Conservation (phyloP, 37 sponge, comb jelly and placozoan species). For the Oopsacas minuta region DNA sequence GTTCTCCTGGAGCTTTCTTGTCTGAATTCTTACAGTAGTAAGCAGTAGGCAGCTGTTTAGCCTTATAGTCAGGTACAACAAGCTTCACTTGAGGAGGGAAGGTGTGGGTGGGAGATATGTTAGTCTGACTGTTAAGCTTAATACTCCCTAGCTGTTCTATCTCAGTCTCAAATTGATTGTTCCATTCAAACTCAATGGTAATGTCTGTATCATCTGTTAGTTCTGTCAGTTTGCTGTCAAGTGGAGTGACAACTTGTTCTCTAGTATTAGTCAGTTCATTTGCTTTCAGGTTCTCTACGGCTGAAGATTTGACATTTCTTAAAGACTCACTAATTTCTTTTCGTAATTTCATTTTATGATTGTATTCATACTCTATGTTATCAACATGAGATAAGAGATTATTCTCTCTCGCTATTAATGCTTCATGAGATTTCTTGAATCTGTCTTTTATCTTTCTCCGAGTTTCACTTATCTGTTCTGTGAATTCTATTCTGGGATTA, state of each 20-base stretch:
- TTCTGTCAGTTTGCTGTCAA: neutral
- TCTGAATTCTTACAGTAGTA: neutral
- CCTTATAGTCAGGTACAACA: neutral
- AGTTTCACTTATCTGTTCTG: neutral
- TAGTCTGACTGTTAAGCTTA: conserved; percentile 12
- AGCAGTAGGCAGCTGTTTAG: conserved; percentile 4
- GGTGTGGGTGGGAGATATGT: neutral
- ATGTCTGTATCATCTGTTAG: neutral
- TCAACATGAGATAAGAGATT: neutral
- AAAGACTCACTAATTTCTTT: neutral
- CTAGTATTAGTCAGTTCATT: neutral
- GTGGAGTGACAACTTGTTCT: neutral
- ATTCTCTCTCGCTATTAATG: neutral
- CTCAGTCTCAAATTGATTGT: neutral
- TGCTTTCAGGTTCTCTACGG: neutral
- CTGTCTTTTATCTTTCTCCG: neutral
- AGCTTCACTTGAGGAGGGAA: conserved; percentile 3
- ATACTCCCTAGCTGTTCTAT: conserved; percentile 19
- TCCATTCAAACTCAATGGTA: neutral
- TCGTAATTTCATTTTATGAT: neutral
- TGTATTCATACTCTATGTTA: neutral
- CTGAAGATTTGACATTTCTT: neutral
- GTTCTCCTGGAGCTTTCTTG: conserved; percentile 26
- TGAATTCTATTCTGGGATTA: neutral
- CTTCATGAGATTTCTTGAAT: neutral